phyloP scores from a whole-genome alignment of 2,113 vertebrate species.

The Trichomycterus rosablanca region DNA sequence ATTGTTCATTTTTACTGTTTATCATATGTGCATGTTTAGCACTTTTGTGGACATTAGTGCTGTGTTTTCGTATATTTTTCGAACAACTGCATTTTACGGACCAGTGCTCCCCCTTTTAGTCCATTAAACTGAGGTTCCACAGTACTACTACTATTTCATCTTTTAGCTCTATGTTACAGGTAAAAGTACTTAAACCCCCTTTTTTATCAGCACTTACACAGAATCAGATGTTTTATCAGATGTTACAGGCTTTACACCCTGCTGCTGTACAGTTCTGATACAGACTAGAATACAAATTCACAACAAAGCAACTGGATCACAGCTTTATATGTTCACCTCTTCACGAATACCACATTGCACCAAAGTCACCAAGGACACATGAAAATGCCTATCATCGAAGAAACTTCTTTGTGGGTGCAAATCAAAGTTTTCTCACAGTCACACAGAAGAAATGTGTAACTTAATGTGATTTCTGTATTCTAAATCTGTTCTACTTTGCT shows the following conservation, averaged over 20 bases:
- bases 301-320: not conserved
- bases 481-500: slow-evolving; percentile 46
- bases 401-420: not conserved
- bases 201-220: not conserved
- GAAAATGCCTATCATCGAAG: not conserved
- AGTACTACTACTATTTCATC: too few relatives aligned
- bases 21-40: too few relatives aligned
- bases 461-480: slow-evolving; percentile 38
- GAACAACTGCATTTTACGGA: too few relatives aligned
- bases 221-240: not conserved
- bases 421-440: slow-evolving; percentile 1
- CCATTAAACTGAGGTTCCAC: too few relatives aligned
- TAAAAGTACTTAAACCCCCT: not conserved
- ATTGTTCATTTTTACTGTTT: too few relatives aligned
- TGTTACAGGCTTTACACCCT: not conserved
- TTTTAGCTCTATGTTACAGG: too few relatives aligned
- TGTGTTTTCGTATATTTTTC: too few relatives aligned
- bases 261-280: not conserved
- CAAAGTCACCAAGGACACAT: not conserved
- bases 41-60: too few relatives aligned
- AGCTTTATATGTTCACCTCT: not conserved
- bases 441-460: slow-evolving; percentile 19
- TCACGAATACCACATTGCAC: not conserved
- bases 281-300: not conserved
- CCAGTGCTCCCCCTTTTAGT: too few relatives aligned